phyloP scores from a whole-genome alignment of 2,113 vertebrate species.

The Zootoca vivipara region DNA sequence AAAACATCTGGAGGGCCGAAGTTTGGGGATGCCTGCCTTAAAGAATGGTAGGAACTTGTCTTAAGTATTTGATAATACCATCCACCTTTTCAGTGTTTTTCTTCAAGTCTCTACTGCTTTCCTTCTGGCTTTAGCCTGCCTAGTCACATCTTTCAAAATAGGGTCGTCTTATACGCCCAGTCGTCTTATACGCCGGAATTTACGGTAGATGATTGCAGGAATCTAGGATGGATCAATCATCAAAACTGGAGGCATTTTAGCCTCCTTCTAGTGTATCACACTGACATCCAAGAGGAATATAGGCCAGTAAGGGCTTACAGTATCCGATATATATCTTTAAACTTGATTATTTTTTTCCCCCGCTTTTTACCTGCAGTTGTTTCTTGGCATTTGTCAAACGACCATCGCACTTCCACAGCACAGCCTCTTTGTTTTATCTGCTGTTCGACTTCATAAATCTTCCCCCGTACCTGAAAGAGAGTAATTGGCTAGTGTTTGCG shows the following conservation, averaged over 20 bases:
- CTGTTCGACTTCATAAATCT: slow-evolving; percentile 78
- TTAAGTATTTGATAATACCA: background rate
- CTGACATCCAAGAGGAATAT: background rate
- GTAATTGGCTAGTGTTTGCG: slow-evolving; percentile 22
- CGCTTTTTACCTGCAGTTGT: slow-evolving; percentile 73
- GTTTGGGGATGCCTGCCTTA: background rate
- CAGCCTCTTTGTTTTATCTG: slow-evolving; percentile 81
- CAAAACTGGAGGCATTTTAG: too few species aligned
- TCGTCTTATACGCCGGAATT: too few species aligned
- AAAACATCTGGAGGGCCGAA: too few species aligned
- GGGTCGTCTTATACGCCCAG: too few species aligned
- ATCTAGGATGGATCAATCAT: background rate
- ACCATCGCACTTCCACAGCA: slow-evolving; percentile 81
- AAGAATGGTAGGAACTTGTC: background rate
- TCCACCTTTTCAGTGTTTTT: background rate
- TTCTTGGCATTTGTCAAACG: slow-evolving; percentile 82
- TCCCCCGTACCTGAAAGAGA: slow-evolving; percentile 75
- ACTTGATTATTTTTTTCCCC: background rate
- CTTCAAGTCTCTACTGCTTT: too few species aligned
- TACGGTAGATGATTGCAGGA: too few species aligned
- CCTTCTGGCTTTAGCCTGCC: too few species aligned
- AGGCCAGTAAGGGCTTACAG: background rate
- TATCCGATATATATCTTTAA: background rate
- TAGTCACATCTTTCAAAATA: too few species aligned
- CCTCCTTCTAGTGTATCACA: accelerated